Base-by-base conservation (phyloP, 1,140 invertebrate species). In the Hycleus phaleratus region DNA sequence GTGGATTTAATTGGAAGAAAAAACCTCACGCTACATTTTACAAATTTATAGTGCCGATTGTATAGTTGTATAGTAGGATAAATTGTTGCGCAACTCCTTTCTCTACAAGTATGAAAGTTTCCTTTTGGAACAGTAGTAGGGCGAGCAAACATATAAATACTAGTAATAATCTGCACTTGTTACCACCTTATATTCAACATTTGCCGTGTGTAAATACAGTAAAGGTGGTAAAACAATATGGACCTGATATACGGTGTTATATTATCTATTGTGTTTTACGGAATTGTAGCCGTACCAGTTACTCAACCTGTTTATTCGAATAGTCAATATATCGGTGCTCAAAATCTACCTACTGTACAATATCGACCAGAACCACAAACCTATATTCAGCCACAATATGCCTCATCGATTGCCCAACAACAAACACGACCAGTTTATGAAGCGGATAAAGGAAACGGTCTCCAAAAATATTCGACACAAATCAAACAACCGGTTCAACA, bases 231-330 rank as follows among this genome's bases (percentile, higher is more conserved):
- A 18, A 12, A 53, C 51, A 46, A 45, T 42, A 53, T 53, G 51
- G 46, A 53, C 38, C 46, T 53, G 46, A 53, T 45, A 46, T 42
- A 46, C 46, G 44, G 51, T 53, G 44, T 53, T 26, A 11, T 53
- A 38, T 53, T 46, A n/a, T 42, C 46, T 53, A 32, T 32, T 32
- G 32, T 32, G 32, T 32, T 32, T 53, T 46, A 53, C 42, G 51
- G 51, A 53, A 53, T 42, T 53, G 38, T 44, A 42, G 51, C 51
- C 44, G 44, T 38, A 44, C 47, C 63, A 4, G 55, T 65, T 26
- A 62, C 63, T n/a, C 60, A 65, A 38, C 63, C 63, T 9, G 57
- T 18, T 45, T 65, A 65, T 48, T 50, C 58, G 45, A 62, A 54
- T 44, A 43, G 49, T 38, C 63, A 56, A 25, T 65, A 65, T 51